phyloP scores from a whole-genome alignment of 2,113 vertebrate species.

The Pica pica region DNA sequence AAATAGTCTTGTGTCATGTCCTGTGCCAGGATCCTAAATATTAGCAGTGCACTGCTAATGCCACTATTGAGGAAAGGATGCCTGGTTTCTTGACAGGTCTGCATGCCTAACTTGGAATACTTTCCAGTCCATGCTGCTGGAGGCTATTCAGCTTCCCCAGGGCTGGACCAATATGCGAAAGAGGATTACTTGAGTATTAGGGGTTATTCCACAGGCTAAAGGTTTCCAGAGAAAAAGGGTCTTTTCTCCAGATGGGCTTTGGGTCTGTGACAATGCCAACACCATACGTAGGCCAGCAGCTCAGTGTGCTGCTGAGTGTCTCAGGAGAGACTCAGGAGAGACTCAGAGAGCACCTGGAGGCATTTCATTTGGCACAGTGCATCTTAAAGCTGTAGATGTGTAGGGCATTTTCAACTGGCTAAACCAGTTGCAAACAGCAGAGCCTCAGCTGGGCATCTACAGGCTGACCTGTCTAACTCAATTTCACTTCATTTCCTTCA shows the following conservation, averaged over 20 bases:
- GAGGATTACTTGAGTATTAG: not conserved
- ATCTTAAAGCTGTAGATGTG: not conserved
- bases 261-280: not conserved
- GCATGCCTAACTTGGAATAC: not conserved
- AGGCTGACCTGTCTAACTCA: not conserved
- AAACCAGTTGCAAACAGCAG: not conserved
- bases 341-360: not conserved
- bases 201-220: not conserved
- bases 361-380: not conserved
- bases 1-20: not conserved
- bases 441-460: not conserved
- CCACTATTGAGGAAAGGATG: not conserved
- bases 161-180: not conserved
- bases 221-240: not conserved
- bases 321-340: not conserved
- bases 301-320: not conserved
- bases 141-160: not conserved
- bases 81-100: not conserved
- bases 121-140: not conserved
- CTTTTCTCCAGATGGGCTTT: not conserved
- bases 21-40: not conserved
- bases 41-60: not conserved
- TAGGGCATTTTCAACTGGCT: not conserved
- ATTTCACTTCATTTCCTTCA: not conserved
- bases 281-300: fast-evolving